A percentile compares a stretch with the other conserved stretches of the same genome.
Evolutionary conservation across 2,113 vertebrate genomes (phyloP).

Genomic region (Camelus dromedarius): DNA sequence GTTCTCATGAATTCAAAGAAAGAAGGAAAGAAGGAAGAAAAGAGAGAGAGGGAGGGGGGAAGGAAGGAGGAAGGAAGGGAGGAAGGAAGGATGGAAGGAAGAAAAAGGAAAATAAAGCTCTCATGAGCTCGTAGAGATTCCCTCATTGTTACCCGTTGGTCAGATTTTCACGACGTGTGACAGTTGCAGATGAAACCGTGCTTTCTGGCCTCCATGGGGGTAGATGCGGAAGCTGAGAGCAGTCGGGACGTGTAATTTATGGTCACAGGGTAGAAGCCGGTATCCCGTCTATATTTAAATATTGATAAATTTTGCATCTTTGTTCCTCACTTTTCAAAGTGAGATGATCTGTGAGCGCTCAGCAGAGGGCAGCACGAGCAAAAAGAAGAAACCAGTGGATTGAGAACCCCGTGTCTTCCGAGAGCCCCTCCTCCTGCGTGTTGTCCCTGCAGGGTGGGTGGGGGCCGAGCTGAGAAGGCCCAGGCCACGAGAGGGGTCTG

Average conservation of each 20-base stretch:
- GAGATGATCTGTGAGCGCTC: background rate
- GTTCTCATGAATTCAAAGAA: background rate
- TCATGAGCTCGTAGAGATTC: background rate
- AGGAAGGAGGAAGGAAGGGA: too few species aligned
- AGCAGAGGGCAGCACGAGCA: constrained; percentile 79
- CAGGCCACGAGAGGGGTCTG: too few species aligned
- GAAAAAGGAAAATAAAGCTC: too few species aligned
- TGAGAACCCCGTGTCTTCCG: too few species aligned
- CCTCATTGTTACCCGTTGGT: background rate
- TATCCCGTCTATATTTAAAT: background rate
- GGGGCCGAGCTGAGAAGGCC: too few species aligned
- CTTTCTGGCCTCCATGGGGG: background rate
- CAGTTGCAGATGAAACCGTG: too few species aligned
- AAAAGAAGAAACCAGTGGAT: background rate
- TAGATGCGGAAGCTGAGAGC: background rate
- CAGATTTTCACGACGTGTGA: background rate
- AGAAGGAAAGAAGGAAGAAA: too few species aligned
- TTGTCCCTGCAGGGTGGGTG: too few species aligned
- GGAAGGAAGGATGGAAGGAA: too few species aligned
- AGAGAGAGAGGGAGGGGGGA: too few species aligned
- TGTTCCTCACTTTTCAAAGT: background rate
- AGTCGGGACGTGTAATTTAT: background rate
- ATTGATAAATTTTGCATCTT: background rate
- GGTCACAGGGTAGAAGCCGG: background rate
- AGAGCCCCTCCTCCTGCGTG: too few species aligned